Percentiles rank a stretch among this genome's conserved stretches.
phyloP scores from a whole-genome alignment of 2,113 vertebrate genomes.

The Zapornia atra region DNA sequence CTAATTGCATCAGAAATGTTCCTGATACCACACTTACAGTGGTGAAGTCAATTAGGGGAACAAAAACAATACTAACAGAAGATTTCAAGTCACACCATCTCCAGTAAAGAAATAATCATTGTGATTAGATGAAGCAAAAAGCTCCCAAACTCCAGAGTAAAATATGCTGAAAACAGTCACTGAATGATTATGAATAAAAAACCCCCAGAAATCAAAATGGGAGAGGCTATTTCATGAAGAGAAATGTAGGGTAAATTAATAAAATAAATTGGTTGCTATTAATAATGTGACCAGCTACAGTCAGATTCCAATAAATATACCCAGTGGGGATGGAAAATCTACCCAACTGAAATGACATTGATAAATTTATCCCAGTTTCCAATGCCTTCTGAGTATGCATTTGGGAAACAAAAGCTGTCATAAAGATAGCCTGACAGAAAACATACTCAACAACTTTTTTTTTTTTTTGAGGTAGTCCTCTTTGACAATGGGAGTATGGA shows the following conservation, averaged over 20 bases:
- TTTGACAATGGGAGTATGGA: neutral
- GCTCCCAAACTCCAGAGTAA: neutral
- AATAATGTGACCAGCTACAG: slow-evolving; percentile 15
- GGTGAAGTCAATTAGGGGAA: neutral
- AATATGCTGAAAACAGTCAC: neutral
- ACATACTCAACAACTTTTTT: neutral
- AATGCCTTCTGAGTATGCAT: neutral
- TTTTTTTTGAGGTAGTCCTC: neutral
- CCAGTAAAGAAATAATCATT: neutral
- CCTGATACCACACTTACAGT: neutral
- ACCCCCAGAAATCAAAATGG: neutral
- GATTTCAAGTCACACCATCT: neutral
- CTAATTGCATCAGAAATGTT: neutral
- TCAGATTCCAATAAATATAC: slow-evolving; percentile 29
- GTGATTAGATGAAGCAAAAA: neutral
- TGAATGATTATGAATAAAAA: neutral
- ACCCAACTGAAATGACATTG: slow-evolving; percentile 12
- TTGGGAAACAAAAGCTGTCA: neutral
- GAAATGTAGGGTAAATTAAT: slow-evolving; percentile 32
- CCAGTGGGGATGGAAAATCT: slow-evolving; percentile 13
- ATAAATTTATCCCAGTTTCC: slow-evolving; percentile 26
- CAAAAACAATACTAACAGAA: neutral
- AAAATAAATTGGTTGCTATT: slow-evolving; percentile 37
- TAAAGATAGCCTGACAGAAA: neutral
- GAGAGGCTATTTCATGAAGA: neutral